Base-by-base conservation (phyloP, 1,140 invertebrate genomes). In the Nasonia giraulti region DNA sequence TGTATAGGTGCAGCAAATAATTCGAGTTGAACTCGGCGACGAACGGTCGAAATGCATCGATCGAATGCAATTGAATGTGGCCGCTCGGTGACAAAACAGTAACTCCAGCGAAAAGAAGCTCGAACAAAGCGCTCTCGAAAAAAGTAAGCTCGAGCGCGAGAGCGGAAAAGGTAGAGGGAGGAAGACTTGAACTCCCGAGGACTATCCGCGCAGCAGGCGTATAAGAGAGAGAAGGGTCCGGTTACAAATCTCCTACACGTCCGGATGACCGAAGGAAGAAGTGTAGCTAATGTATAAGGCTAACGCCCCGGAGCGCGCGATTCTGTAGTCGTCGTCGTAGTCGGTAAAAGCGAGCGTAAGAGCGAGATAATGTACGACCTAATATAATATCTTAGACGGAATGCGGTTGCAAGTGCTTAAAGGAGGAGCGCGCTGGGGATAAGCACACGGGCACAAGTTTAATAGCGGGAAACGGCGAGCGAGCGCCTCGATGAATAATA, bases 341-440 rank as follows among this genome's bases (percentile, higher is more conserved):
- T 55, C 12, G 62, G 55, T 17, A 27, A 69, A 20, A 31, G 27
- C 14, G 44, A 33, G 47, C 66, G 66, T 69, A 31, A 80, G 78
- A 23, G 50, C 50, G 23, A 85, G 73, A 88, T 89, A 88, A 89
- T 87, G 85, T 87, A 88, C 85, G 87, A 86, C 83, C 87, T 87
- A 82, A 89, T 87, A 87, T 89, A 87, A 88, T 89, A 89, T 89
- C 87, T 85, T 85, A 85, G 88, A 88, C 81, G 83, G 85, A 89
- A 89, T 89, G 87, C 66, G 86, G 86, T 86, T 86, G 50, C 68
- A 5, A 37, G 76, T 17, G 31, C 62, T 27, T 12, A 75, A 50
- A 71, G 31, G 69, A 44, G 66, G n/a, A 44, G 71, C 69, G 77
- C 50, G n/a, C 50, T 79, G 85, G 37, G 76, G 82, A 82, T 80